Percentiles rank a stretch among this genome's conserved stretches.
phyloP scores from a whole-genome alignment of 2,888 invertebrate species.

The Apodemia duryi region DNA sequence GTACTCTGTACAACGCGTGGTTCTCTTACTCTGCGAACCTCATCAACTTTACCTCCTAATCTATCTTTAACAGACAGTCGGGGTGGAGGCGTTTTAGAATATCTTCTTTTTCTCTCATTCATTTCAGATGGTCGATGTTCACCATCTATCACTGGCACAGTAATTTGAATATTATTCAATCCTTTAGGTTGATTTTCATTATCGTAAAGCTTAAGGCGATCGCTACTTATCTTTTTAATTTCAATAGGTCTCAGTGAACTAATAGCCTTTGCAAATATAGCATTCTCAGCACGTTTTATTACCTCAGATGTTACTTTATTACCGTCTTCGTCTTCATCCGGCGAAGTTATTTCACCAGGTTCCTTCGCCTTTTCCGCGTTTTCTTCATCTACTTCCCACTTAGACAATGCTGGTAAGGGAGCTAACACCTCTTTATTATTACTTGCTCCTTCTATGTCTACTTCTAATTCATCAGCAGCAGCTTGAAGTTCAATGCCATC shows the following conservation, averaged over 20 bases:
- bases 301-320: constrained; percentile 91
- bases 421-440: constrained; percentile 82
- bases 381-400: constrained; percentile 90
- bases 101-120: constrained; percentile 61
- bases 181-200: constrained; percentile 63
- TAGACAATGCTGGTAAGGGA: constrained; percentile 88
- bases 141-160: constrained; percentile 67
- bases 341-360: constrained; percentile 69
- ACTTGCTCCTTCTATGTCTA: constrained; percentile 60
- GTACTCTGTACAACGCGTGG: constrained; percentile 75
- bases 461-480: constrained; percentile 76
- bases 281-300: constrained; percentile 93
- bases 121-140: constrained; percentile 71
- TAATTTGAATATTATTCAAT: constrained; percentile 76
- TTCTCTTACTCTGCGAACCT: constrained; percentile 73
- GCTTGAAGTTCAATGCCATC: constrained; percentile 80
- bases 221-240: constrained; percentile 85
- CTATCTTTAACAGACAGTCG: constrained; percentile 88
- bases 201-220: constrained; percentile 83
- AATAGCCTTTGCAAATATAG: constrained; percentile 92
- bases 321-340: constrained; percentile 74
- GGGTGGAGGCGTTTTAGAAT: constrained; percentile 78
- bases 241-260: constrained; percentile 88
- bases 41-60: constrained; percentile 87
- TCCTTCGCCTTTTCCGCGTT: constrained; percentile 61